Conservation (phyloP, 2,888 invertebrate genomes). For the Brachycybe producta region DNA sequence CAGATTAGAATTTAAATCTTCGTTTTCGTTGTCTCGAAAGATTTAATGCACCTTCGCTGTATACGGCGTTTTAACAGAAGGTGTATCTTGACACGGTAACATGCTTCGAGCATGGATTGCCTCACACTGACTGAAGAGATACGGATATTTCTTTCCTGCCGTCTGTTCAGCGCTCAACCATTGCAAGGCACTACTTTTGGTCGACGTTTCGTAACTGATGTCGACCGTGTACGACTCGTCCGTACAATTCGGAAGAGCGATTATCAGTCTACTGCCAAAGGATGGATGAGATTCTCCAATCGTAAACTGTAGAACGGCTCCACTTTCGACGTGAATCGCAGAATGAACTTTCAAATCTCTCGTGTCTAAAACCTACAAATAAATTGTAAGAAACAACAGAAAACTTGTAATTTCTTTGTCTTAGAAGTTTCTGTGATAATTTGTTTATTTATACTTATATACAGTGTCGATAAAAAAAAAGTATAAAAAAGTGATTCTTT, state of each 20-base stretch:
- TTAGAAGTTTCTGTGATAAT: no score
- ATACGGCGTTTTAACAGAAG: conserved; percentile 75
- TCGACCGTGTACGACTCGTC: conserved; percentile 49
- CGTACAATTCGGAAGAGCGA: conserved; percentile 45
- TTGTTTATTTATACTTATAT: no score
- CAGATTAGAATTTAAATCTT: not conserved
- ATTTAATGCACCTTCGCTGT: conserved; percentile 43
- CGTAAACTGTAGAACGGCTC: conserved; percentile 41
- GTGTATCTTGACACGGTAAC: conserved; percentile 85
- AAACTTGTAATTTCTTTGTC: no score
- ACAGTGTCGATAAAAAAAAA: no score
- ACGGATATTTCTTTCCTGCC: conserved; percentile 70
- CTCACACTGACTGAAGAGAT: conserved; percentile 48
- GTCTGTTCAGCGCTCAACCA: conserved; percentile 82
- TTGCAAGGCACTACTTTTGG: conserved; percentile 69
- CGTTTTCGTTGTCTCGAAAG: no score
- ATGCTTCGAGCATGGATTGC: conserved; percentile 80
- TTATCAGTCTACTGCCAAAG: conserved; percentile 11
- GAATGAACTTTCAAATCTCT: conserved; percentile 53
- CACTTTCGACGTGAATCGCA: conserved; percentile 43
- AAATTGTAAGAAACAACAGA: not conserved
- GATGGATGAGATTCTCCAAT: not conserved
- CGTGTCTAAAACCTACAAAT: conserved; percentile 52
- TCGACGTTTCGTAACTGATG: conserved; percentile 60
- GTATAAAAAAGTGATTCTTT: no score